Percentiles rank a stretch among this genome's conserved stretches.
These are phyloP conservation scores for Petrolisthes manimaculis DNA, from an alignment of 2,888 invertebrate species.

Conservation along the genomic window DNA sequence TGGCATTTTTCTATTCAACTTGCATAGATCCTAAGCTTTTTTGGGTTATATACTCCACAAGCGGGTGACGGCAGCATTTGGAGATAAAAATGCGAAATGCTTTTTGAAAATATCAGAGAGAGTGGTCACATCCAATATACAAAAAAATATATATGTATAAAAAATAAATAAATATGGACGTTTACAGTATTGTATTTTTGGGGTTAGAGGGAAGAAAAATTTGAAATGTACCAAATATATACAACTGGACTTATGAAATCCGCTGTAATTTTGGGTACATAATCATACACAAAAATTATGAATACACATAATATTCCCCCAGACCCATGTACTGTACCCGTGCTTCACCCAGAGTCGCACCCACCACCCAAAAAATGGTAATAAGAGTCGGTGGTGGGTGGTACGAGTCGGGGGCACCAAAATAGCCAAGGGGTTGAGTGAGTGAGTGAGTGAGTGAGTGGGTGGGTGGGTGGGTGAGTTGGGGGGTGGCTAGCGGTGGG, in stretches of 20 bases:
- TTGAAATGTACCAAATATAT: background rate
- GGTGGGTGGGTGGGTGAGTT: too few relatives aligned
- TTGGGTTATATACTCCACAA: constrained; percentile 39
- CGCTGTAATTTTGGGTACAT: background rate
- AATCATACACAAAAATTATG: background rate
- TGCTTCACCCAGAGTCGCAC: background rate
- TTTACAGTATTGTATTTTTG: background rate
- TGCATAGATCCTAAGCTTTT: constrained; percentile 54
- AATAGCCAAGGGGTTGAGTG: too few relatives aligned
- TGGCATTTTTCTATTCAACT: constrained; percentile 22
- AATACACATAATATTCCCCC: too few relatives aligned
- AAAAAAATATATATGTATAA: background rate
- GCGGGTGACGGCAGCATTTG: constrained; percentile 48
- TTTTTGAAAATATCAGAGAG: background rate
- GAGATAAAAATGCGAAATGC: constrained; percentile 23
- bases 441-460: too few relatives aligned
- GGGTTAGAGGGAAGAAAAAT: background rate
- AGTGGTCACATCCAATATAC: background rate
- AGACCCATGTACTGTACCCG: too few relatives aligned
- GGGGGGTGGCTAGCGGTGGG: too few relatives aligned
- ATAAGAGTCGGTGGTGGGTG: too few relatives aligned
- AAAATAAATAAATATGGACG: background rate
- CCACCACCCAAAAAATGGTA: constrained; percentile 16
- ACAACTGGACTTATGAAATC: background rate
- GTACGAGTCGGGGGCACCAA: too few relatives aligned